These are phyloP conservation scores for Myodes glareolus DNA, from an alignment of 2,113 vertebrate species.

Conservation along the genomic window DNA sequence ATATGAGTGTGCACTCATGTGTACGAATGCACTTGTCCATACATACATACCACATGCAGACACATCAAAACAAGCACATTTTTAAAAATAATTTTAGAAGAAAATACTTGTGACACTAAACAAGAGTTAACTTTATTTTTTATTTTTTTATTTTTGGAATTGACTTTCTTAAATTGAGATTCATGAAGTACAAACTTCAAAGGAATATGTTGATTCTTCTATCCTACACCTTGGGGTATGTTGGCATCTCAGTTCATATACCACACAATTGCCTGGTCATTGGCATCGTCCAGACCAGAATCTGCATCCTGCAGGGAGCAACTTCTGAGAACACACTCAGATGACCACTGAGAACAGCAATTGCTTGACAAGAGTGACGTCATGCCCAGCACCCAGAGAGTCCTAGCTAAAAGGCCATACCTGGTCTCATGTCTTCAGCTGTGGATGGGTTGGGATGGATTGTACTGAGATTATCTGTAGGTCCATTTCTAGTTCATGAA, in stretches of 20 bases:
- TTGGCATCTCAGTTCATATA: accelerated
- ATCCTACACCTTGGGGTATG: accelerated
- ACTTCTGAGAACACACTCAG: neutral
- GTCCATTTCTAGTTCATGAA: neutral
- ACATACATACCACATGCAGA: no score
- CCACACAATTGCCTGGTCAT: accelerated
- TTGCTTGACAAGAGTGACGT: neutral
- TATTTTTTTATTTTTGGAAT: neutral
- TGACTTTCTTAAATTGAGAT: neutral
- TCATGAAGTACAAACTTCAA: neutral
- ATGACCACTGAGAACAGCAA: neutral
- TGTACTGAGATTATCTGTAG: neutral
- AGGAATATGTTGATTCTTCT: neutral
- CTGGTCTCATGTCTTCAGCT: neutral
- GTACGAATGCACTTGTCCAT: neutral
- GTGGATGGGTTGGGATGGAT: neutral
- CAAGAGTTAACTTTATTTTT: neutral
- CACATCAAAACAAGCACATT: neutral
- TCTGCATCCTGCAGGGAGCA: neutral
- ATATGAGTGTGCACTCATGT: neutral
- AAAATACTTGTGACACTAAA: neutral
- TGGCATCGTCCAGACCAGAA: accelerated
- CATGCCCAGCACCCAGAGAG: neutral
- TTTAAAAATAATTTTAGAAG: neutral
- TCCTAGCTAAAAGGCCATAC: neutral